Base-by-base conservation (phyloP, 2,888 invertebrate species). In the Helicoverpa assulta region DNA sequence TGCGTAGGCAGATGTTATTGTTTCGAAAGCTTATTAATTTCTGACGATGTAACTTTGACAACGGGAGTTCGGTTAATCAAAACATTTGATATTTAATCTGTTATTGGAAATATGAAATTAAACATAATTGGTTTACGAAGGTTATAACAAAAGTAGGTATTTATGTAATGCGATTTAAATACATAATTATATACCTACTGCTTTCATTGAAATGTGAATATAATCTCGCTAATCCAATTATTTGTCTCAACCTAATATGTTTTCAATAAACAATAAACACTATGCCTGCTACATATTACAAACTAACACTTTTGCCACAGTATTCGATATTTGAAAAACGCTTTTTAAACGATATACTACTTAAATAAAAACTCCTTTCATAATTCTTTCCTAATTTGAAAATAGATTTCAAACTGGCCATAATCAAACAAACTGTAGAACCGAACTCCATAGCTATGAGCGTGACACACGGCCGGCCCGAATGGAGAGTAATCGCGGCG, bases 401-500 rank as follows among this genome's bases (percentile, higher is more conserved):
- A 14, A 40, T 12, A 40, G 47, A 47, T n/a, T 52, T 68, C 16
- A 62, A 68, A 0, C 47, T 40, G 4, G 12, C 14, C 40, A 40
- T 40, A 40, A 65, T 67, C 74, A 51, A 74, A 62, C 56, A 52
- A 65, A 75, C 71, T 65, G 43, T 57, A 63, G 69, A 72, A 59
- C 61, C 56, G n/a, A 40, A 59, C 54, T 52, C 50, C 63, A 72
- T 71, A 67, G 33, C 60, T 70, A 58, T 69, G 50, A 55, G 33
- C 33, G 64, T 65, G 77, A 78, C 71, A 78, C 68, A 70, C 69
- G 58, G 72, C n/a, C 57, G 62, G 55, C 57, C 50, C 73, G 70
- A 67, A 63, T 59, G 78, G 71, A 78, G 73, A 81, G 79, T 78
- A 76, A 85, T 84, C 81, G 80, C 77, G 62, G 53, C 60, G 74